These are phyloP conservation scores for Nomada lathburiana DNA, from an alignment of 2,888 invertebrate species.

Conservation along the genomic window DNA sequence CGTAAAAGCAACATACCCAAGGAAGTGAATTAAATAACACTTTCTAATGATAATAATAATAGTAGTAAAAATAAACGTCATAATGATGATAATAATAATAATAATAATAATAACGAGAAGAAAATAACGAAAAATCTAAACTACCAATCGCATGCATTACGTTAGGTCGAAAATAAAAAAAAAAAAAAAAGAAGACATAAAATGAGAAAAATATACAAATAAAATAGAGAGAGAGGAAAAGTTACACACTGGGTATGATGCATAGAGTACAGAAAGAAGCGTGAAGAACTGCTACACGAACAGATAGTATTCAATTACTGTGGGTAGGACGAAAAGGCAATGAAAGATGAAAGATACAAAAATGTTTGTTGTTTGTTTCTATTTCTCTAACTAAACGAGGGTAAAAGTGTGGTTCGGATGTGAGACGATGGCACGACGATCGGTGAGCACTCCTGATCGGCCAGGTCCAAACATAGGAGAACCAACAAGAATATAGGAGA, in stretches of 20 bases:
- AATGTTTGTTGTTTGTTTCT: no score
- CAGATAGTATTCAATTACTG: background rate
- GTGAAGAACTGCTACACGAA: constrained; percentile 4
- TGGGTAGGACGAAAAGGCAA: background rate
- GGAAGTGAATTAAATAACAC: constrained; percentile 8
- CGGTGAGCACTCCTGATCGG: constrained; percentile 65
- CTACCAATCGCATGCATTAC: constrained; percentile 46
- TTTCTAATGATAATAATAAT: constrained; percentile 9
- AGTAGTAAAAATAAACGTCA: background rate
- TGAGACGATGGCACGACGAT: constrained; percentile 48
- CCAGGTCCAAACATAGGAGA: constrained; percentile 54
- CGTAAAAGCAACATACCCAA: constrained; percentile 18
- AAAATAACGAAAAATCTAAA: background rate
- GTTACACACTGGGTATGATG: constrained; percentile 8
- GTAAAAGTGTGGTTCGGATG: background rate
- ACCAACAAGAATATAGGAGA: constrained; percentile 33
- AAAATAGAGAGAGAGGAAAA: background rate
- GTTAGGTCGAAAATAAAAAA: constrained; percentile 2
- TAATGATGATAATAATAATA: background rate
- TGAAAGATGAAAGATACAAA: background rate
- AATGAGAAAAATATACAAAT: background rate
- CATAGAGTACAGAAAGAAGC: constrained; percentile 27
- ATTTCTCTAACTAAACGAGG: background rate
- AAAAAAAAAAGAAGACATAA: background rate
- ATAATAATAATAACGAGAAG: background rate